Percentiles rank a stretch among this genome's conserved stretches.
Conservation (phyloP, 53 echinoderm and acorn worm species). For the Echinometra lucunter region DNA sequence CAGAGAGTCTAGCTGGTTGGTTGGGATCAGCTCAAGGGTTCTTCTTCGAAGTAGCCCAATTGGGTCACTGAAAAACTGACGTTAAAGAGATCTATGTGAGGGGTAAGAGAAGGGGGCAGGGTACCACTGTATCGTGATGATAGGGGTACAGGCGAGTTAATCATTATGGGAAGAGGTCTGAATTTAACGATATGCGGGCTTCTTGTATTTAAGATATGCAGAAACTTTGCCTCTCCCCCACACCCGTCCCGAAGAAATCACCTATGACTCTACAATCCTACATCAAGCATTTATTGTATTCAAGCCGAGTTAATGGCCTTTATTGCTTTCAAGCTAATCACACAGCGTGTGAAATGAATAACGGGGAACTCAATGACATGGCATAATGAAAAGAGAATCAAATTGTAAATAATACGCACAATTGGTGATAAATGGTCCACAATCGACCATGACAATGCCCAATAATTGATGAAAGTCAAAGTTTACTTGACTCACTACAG, state of each 20-base stretch:
- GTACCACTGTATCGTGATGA: neutral
- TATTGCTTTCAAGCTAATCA: constrained; percentile 25
- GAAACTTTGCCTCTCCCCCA: neutral
- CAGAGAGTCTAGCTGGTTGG: neutral
- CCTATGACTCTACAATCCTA: neutral
- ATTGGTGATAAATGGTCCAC: constrained; percentile 21
- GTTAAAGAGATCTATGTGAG: constrained; percentile 3
- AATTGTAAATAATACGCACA: neutral
- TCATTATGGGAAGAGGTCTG: neutral
- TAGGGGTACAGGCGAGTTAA: neutral
- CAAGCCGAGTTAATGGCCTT: constrained; percentile 24
- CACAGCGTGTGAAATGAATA: constrained; percentile 43
- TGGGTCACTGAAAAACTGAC: constrained; percentile 48
- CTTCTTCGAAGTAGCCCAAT: constrained; percentile 4
- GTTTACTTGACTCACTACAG: neutral
- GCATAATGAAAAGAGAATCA: neutral
- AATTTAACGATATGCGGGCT: neutral
- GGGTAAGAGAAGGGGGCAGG: neutral
- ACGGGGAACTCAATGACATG: neutral
- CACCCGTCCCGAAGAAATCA: neutral
- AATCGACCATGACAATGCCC: too few species aligned
- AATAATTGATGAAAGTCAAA: constrained; percentile 17
- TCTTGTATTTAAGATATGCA: neutral
- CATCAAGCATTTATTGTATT: neutral
- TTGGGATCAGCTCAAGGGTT: neutral